phyloP scores from a whole-genome alignment of 2,113 vertebrate genomes.

The Anhinga rufa region DNA sequence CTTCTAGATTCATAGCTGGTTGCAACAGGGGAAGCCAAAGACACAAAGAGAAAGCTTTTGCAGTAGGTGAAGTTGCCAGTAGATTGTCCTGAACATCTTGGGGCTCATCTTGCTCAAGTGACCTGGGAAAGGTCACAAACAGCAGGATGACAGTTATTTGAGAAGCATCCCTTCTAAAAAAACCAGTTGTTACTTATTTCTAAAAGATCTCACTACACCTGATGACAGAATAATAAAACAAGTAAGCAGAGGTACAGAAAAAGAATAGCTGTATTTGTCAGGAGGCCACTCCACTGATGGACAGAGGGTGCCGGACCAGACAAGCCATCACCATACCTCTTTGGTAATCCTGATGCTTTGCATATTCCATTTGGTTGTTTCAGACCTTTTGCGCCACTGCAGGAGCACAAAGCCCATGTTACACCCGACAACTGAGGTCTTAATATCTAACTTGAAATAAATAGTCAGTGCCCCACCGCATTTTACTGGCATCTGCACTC shows the following conservation, averaged over 20 bases:
- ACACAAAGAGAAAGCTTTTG: neutral
- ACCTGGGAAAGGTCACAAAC: neutral
- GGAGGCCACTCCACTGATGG: neutral
- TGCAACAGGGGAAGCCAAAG: neutral
- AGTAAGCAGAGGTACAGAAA: neutral
- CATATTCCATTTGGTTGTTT: neutral
- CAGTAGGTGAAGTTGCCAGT: neutral
- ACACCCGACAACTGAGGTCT: neutral
- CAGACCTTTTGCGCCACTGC: neutral
- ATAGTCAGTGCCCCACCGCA: neutral
- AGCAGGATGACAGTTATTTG: neutral
- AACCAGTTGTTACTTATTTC: neutral
- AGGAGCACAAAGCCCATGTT: neutral
- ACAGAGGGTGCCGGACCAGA: neutral
- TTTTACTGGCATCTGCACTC: neutral
- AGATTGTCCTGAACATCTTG: neutral
- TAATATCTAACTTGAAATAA: neutral
- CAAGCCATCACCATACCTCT: neutral
- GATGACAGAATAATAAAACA: neutral
- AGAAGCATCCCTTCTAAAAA: neutral
- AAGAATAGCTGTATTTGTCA: neutral
- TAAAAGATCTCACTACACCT: neutral
- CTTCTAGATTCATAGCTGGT: neutral
- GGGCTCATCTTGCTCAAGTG: neutral
- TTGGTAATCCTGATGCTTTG: neutral